Conservation (phyloP, 2,888 invertebrate species). For the Amphiduros pacificus region DNA sequence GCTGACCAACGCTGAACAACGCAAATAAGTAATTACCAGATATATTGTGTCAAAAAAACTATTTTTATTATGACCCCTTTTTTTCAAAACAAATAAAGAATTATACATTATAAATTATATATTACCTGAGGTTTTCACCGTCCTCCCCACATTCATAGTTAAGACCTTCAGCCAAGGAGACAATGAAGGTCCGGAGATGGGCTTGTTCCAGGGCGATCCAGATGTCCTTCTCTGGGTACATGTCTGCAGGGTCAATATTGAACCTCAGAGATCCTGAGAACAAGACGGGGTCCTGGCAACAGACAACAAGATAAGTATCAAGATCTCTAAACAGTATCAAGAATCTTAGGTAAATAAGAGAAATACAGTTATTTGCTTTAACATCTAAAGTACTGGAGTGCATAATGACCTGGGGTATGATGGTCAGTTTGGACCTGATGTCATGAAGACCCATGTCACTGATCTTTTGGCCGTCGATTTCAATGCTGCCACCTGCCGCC, state of each 20-base stretch:
- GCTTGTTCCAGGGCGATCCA: constrained; percentile 54
- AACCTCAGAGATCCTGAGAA: constrained; percentile 55
- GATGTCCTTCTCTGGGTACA: constrained; percentile 46
- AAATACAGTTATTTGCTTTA: too few relatives aligned
- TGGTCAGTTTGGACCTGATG: constrained; percentile 38
- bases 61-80: too few relatives aligned
- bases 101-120: background rate
- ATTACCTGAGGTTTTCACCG: constrained; percentile 52
- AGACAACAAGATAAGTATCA: too few relatives aligned
- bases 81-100: too few relatives aligned
- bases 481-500: background rate
- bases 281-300: constrained; percentile 56
- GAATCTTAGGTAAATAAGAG: too few relatives aligned
- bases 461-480: background rate
- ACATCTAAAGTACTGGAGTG: too few relatives aligned
- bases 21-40: too few relatives aligned
- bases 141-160: constrained; percentile 51
- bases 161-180: constrained; percentile 38
- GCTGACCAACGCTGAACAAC: too few relatives aligned
- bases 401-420: constrained; percentile 33
- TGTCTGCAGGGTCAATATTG: constrained; percentile 57
- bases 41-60: too few relatives aligned
- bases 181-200: constrained; percentile 51
- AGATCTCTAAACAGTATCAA: too few relatives aligned
- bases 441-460: constrained; percentile 16